Base-by-base conservation (phyloP, 2,797 vertebrate species). In the Enteromius fasciolatus region DNA sequence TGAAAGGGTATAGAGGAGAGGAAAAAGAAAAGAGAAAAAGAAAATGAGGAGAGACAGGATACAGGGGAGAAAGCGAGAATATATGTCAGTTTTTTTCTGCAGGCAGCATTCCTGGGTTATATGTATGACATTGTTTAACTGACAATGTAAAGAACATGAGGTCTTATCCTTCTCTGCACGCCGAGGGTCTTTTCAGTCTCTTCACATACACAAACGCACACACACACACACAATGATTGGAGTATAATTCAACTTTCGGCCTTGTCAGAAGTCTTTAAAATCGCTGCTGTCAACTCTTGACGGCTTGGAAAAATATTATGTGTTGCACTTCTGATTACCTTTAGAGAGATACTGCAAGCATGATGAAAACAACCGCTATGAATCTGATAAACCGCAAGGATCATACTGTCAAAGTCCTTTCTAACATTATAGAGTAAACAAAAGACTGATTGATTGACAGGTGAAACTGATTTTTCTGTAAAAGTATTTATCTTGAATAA, bases 211-310 rank as follows among this genome's bases (percentile, higher is more conserved):
- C 23, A 59, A 9, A 28, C 28, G 2, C 28, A 28, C 28, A 28
- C 28, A 28, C 28, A 69, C 36, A 20, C 3, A 17, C 3, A 33
- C 41, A 28, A 2, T 28, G 25, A 11, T 12, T 28, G 25, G 44
- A 52, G 31, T 18, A 41, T 41, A 68, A 78, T 67, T 78, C 8
- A 36, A 69, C 20, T 41, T 57, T 57, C 41, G 33, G 77, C 64
- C 23, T 44, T 79, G 64, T 70, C 67, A 59, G 25, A 59, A 59
- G 39, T 23, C 20, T 80, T 70, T 61, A 5, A 70, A 46, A 61
- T 80, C 2, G 2, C 23, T 54, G 7, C 9, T 70, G 78, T 80
- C 67, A 70, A 61, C 23, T 28, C n/a, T 76, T 76, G n/a, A 61
- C 1, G 1, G 12, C 67, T 70, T 70, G 1, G 11, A 59, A 70